Conservation (phyloP, 2,797 vertebrate genomes). For the Cuculus canorus region DNA sequence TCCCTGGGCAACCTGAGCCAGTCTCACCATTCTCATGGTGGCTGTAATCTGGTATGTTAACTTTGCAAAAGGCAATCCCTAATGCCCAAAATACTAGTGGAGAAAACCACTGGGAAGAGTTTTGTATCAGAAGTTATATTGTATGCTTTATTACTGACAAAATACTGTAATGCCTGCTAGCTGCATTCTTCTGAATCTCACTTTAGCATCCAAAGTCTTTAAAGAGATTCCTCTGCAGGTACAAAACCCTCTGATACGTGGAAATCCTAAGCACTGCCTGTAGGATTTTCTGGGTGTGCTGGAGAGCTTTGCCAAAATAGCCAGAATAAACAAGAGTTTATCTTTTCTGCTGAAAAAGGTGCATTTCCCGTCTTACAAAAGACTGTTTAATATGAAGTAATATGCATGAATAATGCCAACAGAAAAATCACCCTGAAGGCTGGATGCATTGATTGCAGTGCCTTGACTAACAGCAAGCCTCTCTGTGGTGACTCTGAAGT, state of each 20-base stretch:
- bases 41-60: neutral
- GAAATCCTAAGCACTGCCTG: neutral
- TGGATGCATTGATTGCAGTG: neutral
- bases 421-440: neutral
- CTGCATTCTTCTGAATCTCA: neutral
- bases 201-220: neutral
- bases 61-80: neutral
- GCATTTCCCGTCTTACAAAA: neutral
- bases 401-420: neutral
- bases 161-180: neutral
- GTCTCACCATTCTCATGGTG: too few species aligned
- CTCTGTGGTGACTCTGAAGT: neutral
- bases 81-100: neutral
- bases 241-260: neutral
- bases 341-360: neutral
- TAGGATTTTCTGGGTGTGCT: neutral
- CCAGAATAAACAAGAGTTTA: neutral
- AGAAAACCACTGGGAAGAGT: neutral
- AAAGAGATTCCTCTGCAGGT: neutral
- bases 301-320: neutral
- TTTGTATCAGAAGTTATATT: neutral
- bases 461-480: neutral
- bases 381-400: neutral
- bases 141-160: neutral
- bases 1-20: too few species aligned